These are phyloP conservation scores for Streblospio benedicti DNA, from an alignment of 1,140 invertebrate genomes.

Conservation along the genomic window DNA sequence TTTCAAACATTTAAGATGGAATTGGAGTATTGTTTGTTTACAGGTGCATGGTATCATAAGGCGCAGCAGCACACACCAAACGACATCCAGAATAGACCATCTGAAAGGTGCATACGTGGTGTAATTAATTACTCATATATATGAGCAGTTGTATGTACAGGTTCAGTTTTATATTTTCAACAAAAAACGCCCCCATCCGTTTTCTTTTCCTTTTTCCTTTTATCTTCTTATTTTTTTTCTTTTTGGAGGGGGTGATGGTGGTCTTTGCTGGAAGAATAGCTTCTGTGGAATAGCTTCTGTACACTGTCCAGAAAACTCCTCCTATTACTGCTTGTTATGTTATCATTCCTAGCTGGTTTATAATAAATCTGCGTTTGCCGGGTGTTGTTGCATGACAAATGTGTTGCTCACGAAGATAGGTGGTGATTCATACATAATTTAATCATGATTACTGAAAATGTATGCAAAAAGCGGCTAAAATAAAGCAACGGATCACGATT, in stretches of 20 bases:
- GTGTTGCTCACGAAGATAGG: no score
- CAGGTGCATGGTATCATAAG: constrained; percentile 90
- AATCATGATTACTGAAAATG: no score
- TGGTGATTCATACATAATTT: no score
- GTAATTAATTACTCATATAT: neutral
- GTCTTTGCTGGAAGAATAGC: neutral
- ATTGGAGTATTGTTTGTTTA: constrained; percentile 13
- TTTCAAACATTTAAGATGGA: neutral
- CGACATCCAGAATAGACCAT: constrained; percentile 87
- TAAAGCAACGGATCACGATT: no score
- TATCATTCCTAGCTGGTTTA: no score
- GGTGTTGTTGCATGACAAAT: no score
- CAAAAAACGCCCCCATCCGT: neutral
- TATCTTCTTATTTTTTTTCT: neutral
- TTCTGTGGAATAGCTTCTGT: no score
- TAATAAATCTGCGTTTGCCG: no score
- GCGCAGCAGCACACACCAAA: constrained; percentile 92
- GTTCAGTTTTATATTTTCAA: neutral
- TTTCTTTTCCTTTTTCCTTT: neutral
- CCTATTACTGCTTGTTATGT: no score
- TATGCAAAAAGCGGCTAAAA: no score
- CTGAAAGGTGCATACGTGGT: constrained; percentile 58
- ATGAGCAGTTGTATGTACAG: neutral
- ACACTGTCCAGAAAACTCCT: no score
- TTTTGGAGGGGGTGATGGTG: neutral